These are phyloP conservation scores for Butorides virescens DNA, from an alignment of 2,113 vertebrate species.

Conservation along the genomic window DNA sequence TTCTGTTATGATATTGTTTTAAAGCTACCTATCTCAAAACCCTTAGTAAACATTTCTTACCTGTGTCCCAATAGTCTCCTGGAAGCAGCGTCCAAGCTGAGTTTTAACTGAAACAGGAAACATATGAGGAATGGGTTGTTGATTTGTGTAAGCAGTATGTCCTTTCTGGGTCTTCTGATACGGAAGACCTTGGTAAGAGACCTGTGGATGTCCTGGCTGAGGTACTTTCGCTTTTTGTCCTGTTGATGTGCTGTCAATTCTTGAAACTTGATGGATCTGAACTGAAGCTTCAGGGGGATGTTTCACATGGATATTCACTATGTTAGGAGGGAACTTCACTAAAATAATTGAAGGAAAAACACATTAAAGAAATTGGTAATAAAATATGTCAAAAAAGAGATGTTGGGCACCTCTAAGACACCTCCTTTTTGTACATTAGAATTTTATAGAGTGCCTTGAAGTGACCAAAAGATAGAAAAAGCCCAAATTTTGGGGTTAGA, in stretches of 20 bases:
- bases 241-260: conserved; percentile 82
- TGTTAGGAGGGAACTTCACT: conserved; percentile 88
- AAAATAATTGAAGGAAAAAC: conserved; percentile 58
- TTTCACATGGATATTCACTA: conserved; percentile 97
- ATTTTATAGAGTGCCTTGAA: neutral
- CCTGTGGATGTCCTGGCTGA: conserved; percentile 78
- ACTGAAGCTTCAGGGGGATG: conserved; percentile 97
- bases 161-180: conserved; percentile 86
- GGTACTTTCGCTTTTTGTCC: conserved; percentile 82
- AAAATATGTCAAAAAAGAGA: neutral
- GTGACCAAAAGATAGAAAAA: neutral
- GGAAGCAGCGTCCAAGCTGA: conserved; percentile 94
- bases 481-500: neutral
- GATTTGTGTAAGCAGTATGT: conserved; percentile 81
- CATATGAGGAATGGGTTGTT: conserved; percentile 84
- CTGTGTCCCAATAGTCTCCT: conserved; percentile 93
- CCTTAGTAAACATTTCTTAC: conserved; percentile 67
- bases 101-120: conserved; percentile 90
- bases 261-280: conserved; percentile 96
- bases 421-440: neutral
- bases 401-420: neutral
- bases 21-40: neutral
- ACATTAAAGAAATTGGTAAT: neutral
- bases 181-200: conserved; percentile 83
- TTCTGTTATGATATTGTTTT: neutral